Conservation (phyloP, 2,797 vertebrate species). For the Gephyroberyx darwinii region DNA sequence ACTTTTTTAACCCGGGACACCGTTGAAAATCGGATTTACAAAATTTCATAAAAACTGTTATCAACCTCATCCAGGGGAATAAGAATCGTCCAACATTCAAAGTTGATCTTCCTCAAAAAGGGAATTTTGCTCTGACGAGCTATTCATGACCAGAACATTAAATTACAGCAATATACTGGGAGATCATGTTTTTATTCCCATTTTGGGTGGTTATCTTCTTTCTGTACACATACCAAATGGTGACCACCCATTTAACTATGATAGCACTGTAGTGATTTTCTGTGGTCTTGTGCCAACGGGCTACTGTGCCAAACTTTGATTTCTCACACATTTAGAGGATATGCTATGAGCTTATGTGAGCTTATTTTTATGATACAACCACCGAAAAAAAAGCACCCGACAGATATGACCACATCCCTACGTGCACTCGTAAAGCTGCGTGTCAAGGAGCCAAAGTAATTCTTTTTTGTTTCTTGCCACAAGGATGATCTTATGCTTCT, state of each 20-base stretch:
- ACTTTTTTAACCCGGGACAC: constrained; percentile 3
- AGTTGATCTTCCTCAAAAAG: constrained; percentile 34
- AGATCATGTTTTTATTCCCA: constrained; percentile 20
- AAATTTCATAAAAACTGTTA: background rate
- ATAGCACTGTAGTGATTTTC: constrained; percentile 39
- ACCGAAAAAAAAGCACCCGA: constrained; percentile 49
- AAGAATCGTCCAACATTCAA: background rate
- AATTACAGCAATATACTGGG: background rate
- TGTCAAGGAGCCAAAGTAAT: constrained; percentile 53
- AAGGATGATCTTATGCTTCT: constrained; percentile 37
- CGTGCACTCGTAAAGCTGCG: constrained; percentile 48
- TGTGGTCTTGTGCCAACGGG: constrained; percentile 49
- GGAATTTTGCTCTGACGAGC: constrained; percentile 19
- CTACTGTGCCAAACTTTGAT: constrained; percentile 64
- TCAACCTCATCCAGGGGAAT: background rate
- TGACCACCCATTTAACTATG: constrained; percentile 45
- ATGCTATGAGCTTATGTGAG: constrained; percentile 58
- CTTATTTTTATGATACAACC: constrained; percentile 61
- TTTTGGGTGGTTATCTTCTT: constrained; percentile 21
- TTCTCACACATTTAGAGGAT: constrained; percentile 48
- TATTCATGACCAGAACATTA: constrained; percentile 17
- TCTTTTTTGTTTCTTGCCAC: constrained; percentile 36
- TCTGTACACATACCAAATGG: constrained; percentile 36
- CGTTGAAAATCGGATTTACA: constrained; percentile 17
- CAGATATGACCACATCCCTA: constrained; percentile 66